Evolutionary conservation across 2,888 invertebrate species (phyloP).

Genomic region (Deilephila porcellus): DNA sequence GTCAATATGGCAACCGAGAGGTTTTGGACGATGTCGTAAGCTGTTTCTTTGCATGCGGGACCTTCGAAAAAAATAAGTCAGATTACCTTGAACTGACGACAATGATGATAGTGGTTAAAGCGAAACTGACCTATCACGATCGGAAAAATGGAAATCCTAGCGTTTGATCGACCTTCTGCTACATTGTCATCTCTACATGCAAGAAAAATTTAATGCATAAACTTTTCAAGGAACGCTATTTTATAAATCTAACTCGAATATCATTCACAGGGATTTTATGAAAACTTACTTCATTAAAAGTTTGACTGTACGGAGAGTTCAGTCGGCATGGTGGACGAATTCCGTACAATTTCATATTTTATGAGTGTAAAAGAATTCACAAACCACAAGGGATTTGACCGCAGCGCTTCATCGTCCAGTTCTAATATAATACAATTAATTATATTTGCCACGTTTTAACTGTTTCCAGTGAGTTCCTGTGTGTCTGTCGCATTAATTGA

Average conservation of each 20-base stretch:
- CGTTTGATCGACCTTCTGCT: too few relatives aligned
- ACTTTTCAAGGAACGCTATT: neutral
- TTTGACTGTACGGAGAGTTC: neutral
- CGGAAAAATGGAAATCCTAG: too few relatives aligned
- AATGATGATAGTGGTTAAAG: too few relatives aligned
- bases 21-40: too few relatives aligned
- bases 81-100: too few relatives aligned
- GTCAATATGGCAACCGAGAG: too few relatives aligned
- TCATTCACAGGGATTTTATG: neutral
- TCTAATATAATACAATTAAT: neutral
- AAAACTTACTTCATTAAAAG: constrained; percentile 12
- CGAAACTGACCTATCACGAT: too few relatives aligned
- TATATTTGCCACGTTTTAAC: neutral
- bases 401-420: neutral
- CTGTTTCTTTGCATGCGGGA: too few relatives aligned
- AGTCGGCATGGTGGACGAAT: neutral
- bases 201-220: too few relatives aligned
- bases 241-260: neutral
- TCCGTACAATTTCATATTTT: neutral
- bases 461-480: neutral
- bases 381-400: neutral
- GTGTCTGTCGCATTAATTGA: neutral
- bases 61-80: too few relatives aligned
- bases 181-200: too few relatives aligned
- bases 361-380: constrained; percentile 1